These are phyloP conservation scores for Pygoscelis antarcticus DNA, from an alignment of 2,113 vertebrate species.

Conservation along the genomic window DNA sequence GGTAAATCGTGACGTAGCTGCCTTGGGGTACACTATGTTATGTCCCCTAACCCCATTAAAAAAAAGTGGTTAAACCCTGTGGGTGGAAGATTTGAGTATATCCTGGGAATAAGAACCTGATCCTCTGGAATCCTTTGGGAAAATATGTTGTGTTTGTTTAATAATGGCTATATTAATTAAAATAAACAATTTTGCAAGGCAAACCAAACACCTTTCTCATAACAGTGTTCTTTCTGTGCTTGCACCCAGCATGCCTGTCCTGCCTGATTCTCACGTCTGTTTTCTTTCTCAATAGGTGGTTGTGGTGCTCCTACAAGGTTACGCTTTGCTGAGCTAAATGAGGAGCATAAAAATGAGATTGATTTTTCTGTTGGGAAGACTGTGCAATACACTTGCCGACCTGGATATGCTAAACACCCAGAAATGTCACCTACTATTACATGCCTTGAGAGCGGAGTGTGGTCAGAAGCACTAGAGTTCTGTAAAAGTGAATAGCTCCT, in stretches of 20 bases:
- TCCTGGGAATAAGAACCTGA: neutral
- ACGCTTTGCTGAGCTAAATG: constrained; percentile 57
- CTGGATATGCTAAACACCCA: constrained; percentile 35
- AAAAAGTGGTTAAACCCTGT: neutral
- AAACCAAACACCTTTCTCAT: neutral
- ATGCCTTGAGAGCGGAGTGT: constrained; percentile 59
- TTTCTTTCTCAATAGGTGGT: constrained; percentile 61
- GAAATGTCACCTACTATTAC: neutral
- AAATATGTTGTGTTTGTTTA: neutral
- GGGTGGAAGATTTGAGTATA: neutral
- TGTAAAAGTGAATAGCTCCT: constrained; percentile 74
- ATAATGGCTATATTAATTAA: neutral
- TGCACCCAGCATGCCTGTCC: rapidly evolving
- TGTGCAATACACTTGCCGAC: constrained; percentile 62
- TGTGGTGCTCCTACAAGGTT: constrained; percentile 50
- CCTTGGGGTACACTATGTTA: neutral
- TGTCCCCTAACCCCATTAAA: neutral
- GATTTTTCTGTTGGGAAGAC: constrained; percentile 65
- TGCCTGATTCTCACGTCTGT: neutral
- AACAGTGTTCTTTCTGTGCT: neutral
- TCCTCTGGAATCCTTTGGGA: neutral
- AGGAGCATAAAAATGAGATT: constrained; percentile 22
- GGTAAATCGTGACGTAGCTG: neutral
- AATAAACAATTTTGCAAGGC: neutral
- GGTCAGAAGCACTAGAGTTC: constrained; percentile 58